A percentile compares a stretch with the other conserved stretches of the same genome.
Conservation (phyloP, 2,797 vertebrate species). For the Otolemur crassicaudatus region DNA sequence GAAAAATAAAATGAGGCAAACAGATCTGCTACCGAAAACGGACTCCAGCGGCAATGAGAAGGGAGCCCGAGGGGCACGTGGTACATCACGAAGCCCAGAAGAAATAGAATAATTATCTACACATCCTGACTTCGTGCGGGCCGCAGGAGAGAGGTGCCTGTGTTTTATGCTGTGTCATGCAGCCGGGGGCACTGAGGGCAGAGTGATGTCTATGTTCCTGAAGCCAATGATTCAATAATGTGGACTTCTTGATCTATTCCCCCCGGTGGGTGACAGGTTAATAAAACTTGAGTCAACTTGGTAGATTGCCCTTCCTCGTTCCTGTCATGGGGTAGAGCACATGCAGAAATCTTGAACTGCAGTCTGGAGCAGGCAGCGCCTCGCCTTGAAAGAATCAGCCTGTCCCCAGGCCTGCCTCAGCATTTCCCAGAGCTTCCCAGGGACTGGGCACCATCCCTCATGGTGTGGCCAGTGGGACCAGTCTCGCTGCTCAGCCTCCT, state of each 20-base stretch:
- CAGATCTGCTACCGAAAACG: neutral
- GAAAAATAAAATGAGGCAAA: neutral
- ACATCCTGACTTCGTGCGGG: neutral
- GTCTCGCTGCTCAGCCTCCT: fast-evolving
- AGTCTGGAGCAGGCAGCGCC: fast-evolving
- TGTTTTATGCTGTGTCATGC: neutral
- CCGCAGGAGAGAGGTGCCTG: neutral
- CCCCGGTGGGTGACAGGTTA: slow-evolving; percentile 51
- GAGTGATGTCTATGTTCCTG: neutral
- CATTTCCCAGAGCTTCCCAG: fast-evolving
- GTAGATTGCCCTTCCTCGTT: neutral
- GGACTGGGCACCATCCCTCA: fast-evolving
- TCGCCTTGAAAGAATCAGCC: neutral
- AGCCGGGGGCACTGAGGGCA: neutral
- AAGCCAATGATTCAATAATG: neutral
- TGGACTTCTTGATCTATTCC: slow-evolving; percentile 38
- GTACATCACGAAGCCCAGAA: neutral
- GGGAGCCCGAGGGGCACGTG: neutral
- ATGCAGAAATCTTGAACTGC: fast-evolving
- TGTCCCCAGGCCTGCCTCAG: fast-evolving
- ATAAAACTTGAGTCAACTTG: slow-evolving; percentile 60
- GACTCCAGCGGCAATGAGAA: neutral
- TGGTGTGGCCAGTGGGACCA: neutral
- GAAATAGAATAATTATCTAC: slow-evolving; percentile 11
- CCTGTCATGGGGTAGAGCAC: neutral